A percentile compares a stretch with the other conserved stretches of the same genome.
Evolutionary conservation across 2,888 invertebrate species (phyloP).

Genomic region (Calliopum simillimum): DNA sequence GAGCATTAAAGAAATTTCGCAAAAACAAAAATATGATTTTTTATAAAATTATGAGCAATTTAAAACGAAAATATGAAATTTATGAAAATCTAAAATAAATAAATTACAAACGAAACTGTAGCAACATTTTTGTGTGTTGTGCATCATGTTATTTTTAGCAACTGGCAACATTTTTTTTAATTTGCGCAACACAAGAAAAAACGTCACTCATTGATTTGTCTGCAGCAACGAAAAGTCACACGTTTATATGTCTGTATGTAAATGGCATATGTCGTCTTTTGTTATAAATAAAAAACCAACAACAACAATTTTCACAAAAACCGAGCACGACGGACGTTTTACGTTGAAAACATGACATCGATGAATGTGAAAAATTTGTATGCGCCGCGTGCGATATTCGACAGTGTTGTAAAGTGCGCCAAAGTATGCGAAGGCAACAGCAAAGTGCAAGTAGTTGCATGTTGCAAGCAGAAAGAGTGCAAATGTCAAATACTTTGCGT

Average conservation of each 20-base stretch:
- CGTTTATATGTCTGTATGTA: neutral
- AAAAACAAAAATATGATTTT: too few species aligned
- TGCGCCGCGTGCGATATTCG: neutral
- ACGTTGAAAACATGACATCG: neutral
- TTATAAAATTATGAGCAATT: too few species aligned
- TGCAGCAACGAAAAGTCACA: neutral
- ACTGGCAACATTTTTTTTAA: neutral
- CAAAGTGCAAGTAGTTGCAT: too few species aligned
- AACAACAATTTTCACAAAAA: too few species aligned
- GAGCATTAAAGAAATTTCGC: too few species aligned
- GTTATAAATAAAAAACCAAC: constrained; percentile 3
- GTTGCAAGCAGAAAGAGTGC: neutral
- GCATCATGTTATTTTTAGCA: neutral
- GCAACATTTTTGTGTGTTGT: neutral
- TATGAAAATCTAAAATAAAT: neutral
- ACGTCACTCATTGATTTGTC: constrained; percentile 4
- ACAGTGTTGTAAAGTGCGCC: neutral
- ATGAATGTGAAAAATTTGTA: constrained; percentile 7
- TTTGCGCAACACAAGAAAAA: neutral
- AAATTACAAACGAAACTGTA: neutral
- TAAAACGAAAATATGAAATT: neutral
- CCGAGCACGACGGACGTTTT: too few species aligned
- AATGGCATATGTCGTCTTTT: neutral
- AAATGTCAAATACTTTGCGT: too few species aligned
- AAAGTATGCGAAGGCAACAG: constrained; percentile 19